Evolutionary conservation across 2,113 vertebrate genomes (phyloP).

Genomic region (Cairina moschata): DNA sequence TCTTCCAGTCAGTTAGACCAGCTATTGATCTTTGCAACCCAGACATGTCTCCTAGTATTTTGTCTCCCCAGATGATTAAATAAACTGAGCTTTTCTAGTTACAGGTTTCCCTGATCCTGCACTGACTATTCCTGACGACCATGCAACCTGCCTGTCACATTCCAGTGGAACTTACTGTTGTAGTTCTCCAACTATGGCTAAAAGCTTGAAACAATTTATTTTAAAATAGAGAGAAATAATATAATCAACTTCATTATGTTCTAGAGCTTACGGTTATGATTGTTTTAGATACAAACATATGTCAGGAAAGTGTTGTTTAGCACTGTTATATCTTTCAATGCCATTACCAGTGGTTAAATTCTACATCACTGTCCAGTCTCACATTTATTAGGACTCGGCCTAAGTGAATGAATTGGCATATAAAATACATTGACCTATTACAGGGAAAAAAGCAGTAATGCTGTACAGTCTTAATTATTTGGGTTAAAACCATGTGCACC

Average conservation of each 20-base stretch:
- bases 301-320: not conserved
- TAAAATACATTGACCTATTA: not conserved
- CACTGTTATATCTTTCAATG: not conserved
- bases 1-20: not conserved
- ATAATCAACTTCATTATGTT: not conserved
- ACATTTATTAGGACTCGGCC: not conserved
- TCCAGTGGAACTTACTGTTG: not conserved
- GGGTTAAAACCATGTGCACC: not conserved
- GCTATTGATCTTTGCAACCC: not conserved
- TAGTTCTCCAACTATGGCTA: not conserved
- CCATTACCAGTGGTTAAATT: not conserved
- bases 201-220: not conserved
- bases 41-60: not conserved
- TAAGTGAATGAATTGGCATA: not conserved
- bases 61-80: not conserved
- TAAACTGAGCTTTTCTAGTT: not conserved
- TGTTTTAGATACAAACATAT: not conserved
- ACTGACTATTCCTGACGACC: not conserved
- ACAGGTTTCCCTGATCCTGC: not conserved
- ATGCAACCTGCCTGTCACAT: rapidly evolving
- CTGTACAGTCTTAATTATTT: not conserved
- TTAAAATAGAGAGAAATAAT: not conserved
- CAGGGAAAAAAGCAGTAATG: not conserved
- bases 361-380: not conserved
- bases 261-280: not conserved